Evolutionary conservation across 1,140 invertebrate genomes (phyloP), one percentile per base, ranked within the genome.

Genomic region (Chionoecetes opilio): DNA sequence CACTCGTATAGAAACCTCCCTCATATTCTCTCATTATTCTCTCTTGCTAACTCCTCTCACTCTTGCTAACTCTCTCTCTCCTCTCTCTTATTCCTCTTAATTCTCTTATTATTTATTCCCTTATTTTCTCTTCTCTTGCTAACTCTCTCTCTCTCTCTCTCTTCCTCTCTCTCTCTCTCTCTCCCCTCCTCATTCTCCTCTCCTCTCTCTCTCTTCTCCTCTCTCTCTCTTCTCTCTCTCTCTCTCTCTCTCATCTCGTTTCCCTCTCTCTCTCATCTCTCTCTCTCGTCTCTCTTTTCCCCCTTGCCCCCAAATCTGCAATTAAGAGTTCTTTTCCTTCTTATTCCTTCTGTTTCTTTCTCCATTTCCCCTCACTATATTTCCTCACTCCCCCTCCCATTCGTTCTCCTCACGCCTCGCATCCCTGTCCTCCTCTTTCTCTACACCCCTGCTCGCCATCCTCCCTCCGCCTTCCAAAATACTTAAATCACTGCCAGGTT

Each of bases 381-480:
- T 75, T 75, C 63, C 63, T 75, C 63, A 75, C 63, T 75, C 63
- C 63, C 63, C 63, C 63, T 75, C 63, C 21, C 63, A 75, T 75
- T 75, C 63, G 63, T 37, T 53, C 88, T 53, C 35, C n/a, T 31
- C 26, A 53, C 88, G 38, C 29, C 38, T 53, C 87, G 53, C 26
- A 53, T 53, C 88, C 88, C 88, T 53, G 32, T 35, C 35, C 84
- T 38, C 84, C 84, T 86, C 84, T 38, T 35, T 34, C 84, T 34
- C 32, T 34, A 31, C 84, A 34, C 84, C 35, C 84, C 32, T 35
- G 17, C 84, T 17, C 32, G 32, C 32, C 84, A 35, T 38, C 35
- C 35, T 38, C 38, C 38, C 32, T 17, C 26, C 21, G 53, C 21
- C 38, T 90, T 29, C 88, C 38, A 21, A n/a, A 31, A 53, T 17